Conservation (phyloP, 2,113 vertebrate genomes). For the Propithecus coquereli region DNA sequence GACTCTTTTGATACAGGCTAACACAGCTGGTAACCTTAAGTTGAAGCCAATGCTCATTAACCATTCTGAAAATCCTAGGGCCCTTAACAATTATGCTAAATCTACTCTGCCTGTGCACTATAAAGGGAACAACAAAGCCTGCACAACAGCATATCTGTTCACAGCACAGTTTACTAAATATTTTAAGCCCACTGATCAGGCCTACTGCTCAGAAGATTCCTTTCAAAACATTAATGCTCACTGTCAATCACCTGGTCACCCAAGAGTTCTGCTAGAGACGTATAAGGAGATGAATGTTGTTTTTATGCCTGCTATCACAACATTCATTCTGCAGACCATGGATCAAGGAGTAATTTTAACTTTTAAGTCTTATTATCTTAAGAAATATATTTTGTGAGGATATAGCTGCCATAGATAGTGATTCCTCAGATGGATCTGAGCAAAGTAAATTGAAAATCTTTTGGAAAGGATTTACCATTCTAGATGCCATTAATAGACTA, state of each 20-base stretch:
- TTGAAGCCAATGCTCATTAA: no score
- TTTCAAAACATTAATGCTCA: not conserved
- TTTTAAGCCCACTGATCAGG: not conserved
- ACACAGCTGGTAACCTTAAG: no score
- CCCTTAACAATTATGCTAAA: no score
- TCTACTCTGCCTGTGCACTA: not conserved
- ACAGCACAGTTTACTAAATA: not conserved
- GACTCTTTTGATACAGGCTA: no score
- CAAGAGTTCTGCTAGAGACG: not conserved
- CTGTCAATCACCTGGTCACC: not conserved
- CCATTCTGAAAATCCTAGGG: no score
- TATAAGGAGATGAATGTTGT: not conserved
- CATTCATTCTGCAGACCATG: not conserved
- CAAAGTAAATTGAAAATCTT: not conserved
- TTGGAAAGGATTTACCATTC: not conserved
- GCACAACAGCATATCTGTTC: not conserved
- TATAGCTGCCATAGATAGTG: not conserved
- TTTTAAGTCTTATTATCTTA: not conserved
- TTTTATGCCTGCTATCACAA: not conserved
- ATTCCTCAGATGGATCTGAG: not conserved
- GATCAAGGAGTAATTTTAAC: not conserved
- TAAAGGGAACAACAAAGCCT: not conserved
- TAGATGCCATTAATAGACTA: not conserved
- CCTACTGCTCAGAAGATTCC: not conserved
- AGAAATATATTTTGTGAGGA: not conserved